These are phyloP conservation scores for Atherinomorus stipes DNA, from an alignment of 2,113 vertebrate species.

Conservation along the genomic window DNA sequence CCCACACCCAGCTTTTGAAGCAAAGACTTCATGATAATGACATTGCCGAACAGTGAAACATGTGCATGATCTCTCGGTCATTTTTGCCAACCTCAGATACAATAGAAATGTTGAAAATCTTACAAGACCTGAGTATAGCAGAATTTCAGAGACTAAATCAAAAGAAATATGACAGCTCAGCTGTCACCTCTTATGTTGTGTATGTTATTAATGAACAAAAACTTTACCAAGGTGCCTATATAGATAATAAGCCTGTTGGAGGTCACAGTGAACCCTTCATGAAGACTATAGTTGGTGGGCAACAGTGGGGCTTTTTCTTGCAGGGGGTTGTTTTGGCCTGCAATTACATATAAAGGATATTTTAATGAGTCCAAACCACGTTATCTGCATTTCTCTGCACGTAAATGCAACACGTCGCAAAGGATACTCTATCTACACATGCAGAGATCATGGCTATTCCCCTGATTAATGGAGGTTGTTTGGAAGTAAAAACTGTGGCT, in stretches of 20 bases:
- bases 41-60: neutral
- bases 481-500: neutral
- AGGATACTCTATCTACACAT: neutral
- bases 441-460: neutral
- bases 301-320: conserved; percentile 1
- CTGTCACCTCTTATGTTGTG: neutral
- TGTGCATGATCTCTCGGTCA: neutral
- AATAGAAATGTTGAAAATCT: too few relatives aligned
- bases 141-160: too few relatives aligned
- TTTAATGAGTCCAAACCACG: conserved; percentile 3
- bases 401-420: conserved; percentile 7
- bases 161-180: too few relatives aligned
- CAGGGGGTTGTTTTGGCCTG: neutral
- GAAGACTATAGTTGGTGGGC: conserved; percentile 22
- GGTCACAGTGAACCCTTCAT: neutral
- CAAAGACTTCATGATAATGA: neutral
- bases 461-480: conserved; percentile 4
- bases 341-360: conserved; percentile 7
- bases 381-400: neutral
- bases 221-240: too few relatives aligned
- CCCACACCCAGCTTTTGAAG: neutral
- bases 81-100: too few relatives aligned
- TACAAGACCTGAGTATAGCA: too few relatives aligned
- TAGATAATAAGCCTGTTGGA: too few relatives aligned
- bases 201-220: too few relatives aligned